phyloP scores from a whole-genome alignment of 2,797 vertebrate species.

The Tolypeutes matacus region DNA sequence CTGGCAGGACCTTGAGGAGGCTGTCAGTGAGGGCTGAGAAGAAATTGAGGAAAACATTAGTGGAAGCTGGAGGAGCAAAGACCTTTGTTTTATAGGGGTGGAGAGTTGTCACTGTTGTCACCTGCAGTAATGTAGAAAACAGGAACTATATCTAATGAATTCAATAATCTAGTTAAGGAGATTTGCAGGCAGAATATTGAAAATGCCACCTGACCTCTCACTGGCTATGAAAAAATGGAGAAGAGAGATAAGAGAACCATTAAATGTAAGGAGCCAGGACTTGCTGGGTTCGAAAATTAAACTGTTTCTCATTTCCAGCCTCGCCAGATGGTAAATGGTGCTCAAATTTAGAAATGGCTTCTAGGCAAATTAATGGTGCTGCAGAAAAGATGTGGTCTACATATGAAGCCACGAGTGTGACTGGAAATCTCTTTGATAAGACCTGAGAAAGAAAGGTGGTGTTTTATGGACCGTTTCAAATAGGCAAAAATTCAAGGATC shows the following conservation, averaged over 20 bases:
- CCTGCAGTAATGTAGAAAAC: background rate
- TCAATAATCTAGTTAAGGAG: background rate
- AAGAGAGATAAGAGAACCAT: background rate
- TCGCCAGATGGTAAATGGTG: constrained; percentile 42
- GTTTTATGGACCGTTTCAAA: background rate
- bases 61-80: background rate
- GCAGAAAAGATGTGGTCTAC: background rate
- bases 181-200: background rate
- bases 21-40: background rate
- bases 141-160: background rate
- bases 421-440: background rate
- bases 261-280: constrained; percentile 30
- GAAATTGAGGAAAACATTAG: background rate
- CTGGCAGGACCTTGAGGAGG: background rate
- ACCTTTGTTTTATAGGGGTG: background rate
- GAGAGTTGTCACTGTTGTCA: background rate
- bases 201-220: background rate
- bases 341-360: constrained; percentile 37
- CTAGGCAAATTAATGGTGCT: background rate
- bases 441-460: background rate
- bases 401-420: background rate
- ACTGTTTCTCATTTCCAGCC: constrained; percentile 5
- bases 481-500: background rate
- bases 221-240: background rate
- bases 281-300: constrained; percentile 25